Evolutionary conservation across 2,797 vertebrate species (phyloP).

Genomic region (Chrosomus eos): DNA sequence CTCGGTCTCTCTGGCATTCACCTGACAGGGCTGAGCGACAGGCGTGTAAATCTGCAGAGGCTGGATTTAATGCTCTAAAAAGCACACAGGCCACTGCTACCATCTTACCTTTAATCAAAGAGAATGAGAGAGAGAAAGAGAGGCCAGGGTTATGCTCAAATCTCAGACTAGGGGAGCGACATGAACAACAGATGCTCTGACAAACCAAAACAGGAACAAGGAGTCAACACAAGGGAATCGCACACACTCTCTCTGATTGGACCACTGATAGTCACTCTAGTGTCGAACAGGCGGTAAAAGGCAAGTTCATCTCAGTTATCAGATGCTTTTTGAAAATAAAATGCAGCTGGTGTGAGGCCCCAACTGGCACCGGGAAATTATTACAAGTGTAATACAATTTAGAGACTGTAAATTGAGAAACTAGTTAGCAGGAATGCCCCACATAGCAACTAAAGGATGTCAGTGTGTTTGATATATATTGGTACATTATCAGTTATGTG

Average conservation of each 20-base stretch:
- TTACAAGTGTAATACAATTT: not conserved
- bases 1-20: slow-evolving; percentile 77
- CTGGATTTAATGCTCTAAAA: slow-evolving; percentile 90
- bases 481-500: not conserved
- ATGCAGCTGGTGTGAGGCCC: not conserved
- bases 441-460: slow-evolving; percentile 10
- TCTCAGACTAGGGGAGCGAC: slow-evolving; percentile 79
- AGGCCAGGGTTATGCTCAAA: slow-evolving; percentile 75
- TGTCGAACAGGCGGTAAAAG: slow-evolving; percentile 9
- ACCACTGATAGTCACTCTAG: not conserved
- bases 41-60: slow-evolving; percentile 74
- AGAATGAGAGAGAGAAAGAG: slow-evolving; percentile 63
- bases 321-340: slow-evolving; percentile 22
- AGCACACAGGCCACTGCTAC: slow-evolving; percentile 74
- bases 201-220: slow-evolving; percentile 77
- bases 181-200: slow-evolving; percentile 80
- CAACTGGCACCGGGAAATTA: not conserved
- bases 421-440: not conserved
- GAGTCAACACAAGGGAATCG: slow-evolving; percentile 73
- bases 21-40: slow-evolving; percentile 79
- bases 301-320: slow-evolving; percentile 11
- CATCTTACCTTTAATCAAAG: slow-evolving; percentile 81
- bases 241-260: slow-evolving; percentile 23
- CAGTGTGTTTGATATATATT: not conserved
- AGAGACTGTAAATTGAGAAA: slow-evolving; percentile 10